A percentile compares a stretch with the other conserved stretches of the same genome.
These are phyloP conservation scores for Plumapathes pennacea DNA, from an alignment of 92 coral and sea anemone genomes.

Conservation along the genomic window DNA sequence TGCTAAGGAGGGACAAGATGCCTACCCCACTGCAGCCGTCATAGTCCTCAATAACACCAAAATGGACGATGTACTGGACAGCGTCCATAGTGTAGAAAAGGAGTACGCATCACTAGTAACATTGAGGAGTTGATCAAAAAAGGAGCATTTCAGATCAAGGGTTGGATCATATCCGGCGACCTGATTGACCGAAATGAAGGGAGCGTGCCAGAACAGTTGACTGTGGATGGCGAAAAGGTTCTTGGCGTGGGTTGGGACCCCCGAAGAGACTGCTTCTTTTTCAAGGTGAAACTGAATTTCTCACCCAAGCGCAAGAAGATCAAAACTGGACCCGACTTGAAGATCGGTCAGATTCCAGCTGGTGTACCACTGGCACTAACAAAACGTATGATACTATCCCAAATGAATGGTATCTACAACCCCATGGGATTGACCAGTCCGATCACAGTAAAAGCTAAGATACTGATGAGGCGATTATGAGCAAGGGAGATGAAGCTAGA, in stretches of 20 bases:
- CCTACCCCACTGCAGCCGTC: conserved; percentile 34
- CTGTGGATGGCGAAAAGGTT: conserved; percentile 39
- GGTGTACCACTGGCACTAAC: conserved; percentile 31
- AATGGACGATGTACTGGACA: conserved; percentile 57
- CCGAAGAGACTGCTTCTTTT: conserved; percentile 24
- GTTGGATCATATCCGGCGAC: conserved; percentile 31
- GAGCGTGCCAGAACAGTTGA: conserved; percentile 1
- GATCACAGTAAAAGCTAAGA: conserved; percentile 62
- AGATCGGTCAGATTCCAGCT: conserved; percentile 2
- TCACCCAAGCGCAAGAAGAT: conserved; percentile 22
- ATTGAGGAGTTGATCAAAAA: conserved; percentile 21
- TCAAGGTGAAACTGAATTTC: conserved; percentile 47
- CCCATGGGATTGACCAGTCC: conserved; percentile 66
- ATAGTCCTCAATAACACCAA: conserved; percentile 35
- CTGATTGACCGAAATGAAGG: conserved; percentile 21
- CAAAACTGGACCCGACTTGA: conserved; percentile 8
- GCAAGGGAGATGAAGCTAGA: conserved; percentile 17
- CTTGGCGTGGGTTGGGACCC: conserved; percentile 41
- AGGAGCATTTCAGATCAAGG: conserved; percentile 59
- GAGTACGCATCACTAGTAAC: too few species aligned
- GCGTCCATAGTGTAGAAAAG: too few species aligned
- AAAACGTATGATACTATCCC: conserved; percentile 57
- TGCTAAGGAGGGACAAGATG: conserved; percentile 33
- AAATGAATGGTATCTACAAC: conserved; percentile 62
- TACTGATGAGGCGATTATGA: conserved; percentile 58